A percentile compares a stretch with the other conserved stretches of the same genome.
Evolutionary conservation across 1,140 invertebrate genomes (phyloP).

Genomic region (Drosophila azteca): DNA sequence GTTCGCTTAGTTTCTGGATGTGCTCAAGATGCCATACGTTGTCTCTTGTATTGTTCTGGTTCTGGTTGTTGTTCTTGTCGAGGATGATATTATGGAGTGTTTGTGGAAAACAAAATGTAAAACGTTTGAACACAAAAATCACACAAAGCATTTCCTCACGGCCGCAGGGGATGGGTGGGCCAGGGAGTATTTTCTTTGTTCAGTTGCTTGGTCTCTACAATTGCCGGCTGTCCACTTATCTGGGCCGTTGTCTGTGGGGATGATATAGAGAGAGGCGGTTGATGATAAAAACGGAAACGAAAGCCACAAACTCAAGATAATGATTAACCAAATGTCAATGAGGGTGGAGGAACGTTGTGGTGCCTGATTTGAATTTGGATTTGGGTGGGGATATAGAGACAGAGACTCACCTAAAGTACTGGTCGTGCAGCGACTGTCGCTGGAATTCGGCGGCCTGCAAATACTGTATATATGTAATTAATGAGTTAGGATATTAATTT

Average conservation of each 20-base stretch:
- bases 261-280: conserved; percentile 44
- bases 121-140: conserved; percentile 81
- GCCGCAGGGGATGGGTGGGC: conserved; percentile 27
- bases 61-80: conserved; percentile 29
- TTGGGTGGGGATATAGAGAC: not conserved
- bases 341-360: conserved; percentile 51
- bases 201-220: conserved; percentile 78
- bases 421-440: conserved; percentile 83
- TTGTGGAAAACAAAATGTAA: conserved; percentile 67
- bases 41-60: conserved; percentile 39
- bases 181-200: conserved; percentile 72
- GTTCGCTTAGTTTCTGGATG: conserved; percentile 58
- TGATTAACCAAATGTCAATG: conserved; percentile 30
- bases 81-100: conserved; percentile 28
- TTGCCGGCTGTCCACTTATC: conserved; percentile 78
- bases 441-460: conserved; percentile 84
- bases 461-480: conserved; percentile 84
- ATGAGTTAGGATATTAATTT: conserved; percentile 66
- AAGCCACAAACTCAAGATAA: conserved; percentile 44
- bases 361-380: conserved; percentile 5
- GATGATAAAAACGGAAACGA: conserved; percentile 63
- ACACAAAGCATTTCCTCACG: conserved; percentile 74
- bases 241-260: conserved; percentile 82
- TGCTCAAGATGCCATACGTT: conserved; percentile 28
- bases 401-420: conserved; percentile 82